Evolutionary conservation across 1,140 invertebrate genomes (phyloP).

Genomic region (Drosophila obscura): DNA sequence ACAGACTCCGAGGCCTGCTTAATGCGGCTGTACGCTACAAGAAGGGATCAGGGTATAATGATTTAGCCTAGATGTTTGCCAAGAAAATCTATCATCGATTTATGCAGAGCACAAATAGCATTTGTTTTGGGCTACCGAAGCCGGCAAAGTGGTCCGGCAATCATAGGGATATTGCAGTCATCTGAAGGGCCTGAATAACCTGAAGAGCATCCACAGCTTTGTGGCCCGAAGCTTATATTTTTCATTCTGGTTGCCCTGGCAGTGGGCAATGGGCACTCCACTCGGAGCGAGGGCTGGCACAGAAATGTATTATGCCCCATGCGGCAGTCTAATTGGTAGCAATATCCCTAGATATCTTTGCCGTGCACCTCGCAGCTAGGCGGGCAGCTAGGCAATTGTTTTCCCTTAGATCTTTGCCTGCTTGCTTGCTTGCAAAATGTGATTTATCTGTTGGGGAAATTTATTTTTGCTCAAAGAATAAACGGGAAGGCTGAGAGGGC

Average conservation of each 20-base stretch:
- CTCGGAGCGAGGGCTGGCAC: slow-evolving; percentile 33
- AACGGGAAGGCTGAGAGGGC: slow-evolving; percentile 10
- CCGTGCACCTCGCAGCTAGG: slow-evolving; percentile 5
- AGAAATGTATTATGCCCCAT: slow-evolving; percentile 12
- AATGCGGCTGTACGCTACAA: too few species aligned
- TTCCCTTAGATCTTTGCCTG: slow-evolving; percentile 14
- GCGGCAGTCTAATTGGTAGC: background rate
- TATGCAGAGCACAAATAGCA: too few species aligned
- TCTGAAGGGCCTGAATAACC: too few species aligned
- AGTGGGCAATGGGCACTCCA: too few species aligned
- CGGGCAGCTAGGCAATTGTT: slow-evolving; percentile 31
- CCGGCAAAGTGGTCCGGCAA: too few species aligned
- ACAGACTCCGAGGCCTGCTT: too few species aligned
- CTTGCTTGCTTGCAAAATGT: slow-evolving; percentile 32
- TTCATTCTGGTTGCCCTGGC: background rate
- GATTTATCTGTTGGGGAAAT: slow-evolving; percentile 60
- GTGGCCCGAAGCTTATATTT: background rate
- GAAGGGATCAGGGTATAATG: too few species aligned
- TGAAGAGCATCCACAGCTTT: too few species aligned
- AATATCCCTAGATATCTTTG: background rate
- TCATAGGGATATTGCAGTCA: too few species aligned
- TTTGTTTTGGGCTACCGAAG: too few species aligned
- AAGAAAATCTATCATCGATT: too few species aligned
- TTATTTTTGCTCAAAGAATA: slow-evolving; percentile 44
- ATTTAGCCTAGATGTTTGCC: too few species aligned